A percentile compares a stretch with the other conserved stretches of the same genome.
These are phyloP conservation scores for Grantiella picta DNA, from an alignment of 2,113 vertebrate genomes.

Conservation along the genomic window DNA sequence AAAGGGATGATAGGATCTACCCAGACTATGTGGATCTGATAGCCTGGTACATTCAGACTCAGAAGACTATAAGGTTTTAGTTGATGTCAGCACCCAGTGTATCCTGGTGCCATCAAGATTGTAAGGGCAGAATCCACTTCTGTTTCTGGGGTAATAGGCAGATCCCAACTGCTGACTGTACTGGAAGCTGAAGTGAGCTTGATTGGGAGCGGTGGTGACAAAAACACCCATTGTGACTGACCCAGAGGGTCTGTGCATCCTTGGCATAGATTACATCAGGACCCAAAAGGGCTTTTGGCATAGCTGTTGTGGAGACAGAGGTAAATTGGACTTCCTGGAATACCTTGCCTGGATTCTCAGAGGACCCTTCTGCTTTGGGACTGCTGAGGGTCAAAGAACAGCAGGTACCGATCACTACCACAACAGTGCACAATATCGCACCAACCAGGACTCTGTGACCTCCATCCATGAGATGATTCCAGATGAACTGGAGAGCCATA, in stretches of 20 bases:
- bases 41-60: background rate
- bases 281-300: background rate
- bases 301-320: background rate
- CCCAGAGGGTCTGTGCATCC: background rate
- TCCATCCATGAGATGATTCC: background rate
- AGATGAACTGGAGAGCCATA: background rate
- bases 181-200: background rate
- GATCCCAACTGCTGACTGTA: background rate
- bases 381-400: background rate
- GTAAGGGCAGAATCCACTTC: background rate
- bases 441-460: rapidly evolving
- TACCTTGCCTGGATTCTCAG: background rate
- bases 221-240: background rate
- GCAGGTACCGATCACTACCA: background rate
- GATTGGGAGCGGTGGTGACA: background rate
- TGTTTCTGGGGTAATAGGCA: background rate
- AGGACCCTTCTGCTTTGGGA: background rate
- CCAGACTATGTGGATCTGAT: background rate
- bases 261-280: background rate
- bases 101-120: background rate
- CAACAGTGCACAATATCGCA: background rate
- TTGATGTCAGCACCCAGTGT: background rate
- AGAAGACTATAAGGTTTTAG: background rate
- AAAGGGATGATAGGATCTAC: background rate
- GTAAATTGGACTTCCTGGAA: background rate